Conservation (phyloP, 2,113 vertebrate species). For the Otocyon megalotis region DNA sequence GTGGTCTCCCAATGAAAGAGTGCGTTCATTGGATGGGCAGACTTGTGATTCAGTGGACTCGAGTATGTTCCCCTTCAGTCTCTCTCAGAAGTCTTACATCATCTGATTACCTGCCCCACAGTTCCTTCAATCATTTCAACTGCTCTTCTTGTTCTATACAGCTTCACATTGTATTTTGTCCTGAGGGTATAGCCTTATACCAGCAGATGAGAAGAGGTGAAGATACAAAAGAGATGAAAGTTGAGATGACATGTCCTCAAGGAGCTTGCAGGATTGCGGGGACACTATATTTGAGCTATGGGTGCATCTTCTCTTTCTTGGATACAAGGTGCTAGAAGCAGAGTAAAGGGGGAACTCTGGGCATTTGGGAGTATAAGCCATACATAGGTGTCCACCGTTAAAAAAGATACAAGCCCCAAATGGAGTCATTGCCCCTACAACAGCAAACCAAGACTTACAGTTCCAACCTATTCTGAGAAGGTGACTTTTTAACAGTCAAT, state of each 20-base stretch:
- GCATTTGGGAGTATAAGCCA: neutral
- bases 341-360: neutral
- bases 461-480: neutral
- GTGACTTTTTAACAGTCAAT: neutral
- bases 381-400: neutral
- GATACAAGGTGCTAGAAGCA: neutral
- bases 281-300: neutral
- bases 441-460: neutral
- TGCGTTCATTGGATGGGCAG: neutral
- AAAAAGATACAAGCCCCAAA: neutral
- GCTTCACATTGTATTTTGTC: neutral
- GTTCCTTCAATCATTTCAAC: neutral
- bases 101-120: neutral
- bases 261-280: neutral
- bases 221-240: neutral
- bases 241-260: neutral
- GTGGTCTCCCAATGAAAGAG: neutral
- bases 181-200: neutral
- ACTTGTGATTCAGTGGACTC: neutral
- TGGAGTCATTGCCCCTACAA: neutral
- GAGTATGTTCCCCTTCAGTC: neutral
- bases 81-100: neutral
- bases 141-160: neutral
- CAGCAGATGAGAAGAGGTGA: neutral
- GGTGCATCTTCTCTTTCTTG: neutral